These are phyloP conservation scores for Eilema depressum DNA, from an alignment of 2,888 invertebrate species.

Conservation along the genomic window DNA sequence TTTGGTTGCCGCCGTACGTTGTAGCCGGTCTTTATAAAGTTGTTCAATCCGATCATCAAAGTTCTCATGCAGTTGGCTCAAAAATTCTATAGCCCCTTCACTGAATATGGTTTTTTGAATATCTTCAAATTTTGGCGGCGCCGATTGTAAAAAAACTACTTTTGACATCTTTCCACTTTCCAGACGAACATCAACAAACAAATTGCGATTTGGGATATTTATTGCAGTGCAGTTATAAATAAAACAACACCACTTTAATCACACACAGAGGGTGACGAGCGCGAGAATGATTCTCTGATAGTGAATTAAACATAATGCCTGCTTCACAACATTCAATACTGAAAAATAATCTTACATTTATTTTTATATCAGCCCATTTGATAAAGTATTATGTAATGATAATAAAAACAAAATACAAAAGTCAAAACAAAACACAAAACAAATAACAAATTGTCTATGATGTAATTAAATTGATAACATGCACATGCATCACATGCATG, in stretches of 20 bases:
- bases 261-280: neutral
- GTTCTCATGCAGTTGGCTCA: constrained; percentile 80
- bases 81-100: constrained; percentile 85
- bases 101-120: constrained; percentile 86
- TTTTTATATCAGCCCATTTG: no score
- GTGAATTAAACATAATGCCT: neutral
- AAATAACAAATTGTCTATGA: no score
- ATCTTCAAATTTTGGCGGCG: constrained; percentile 84
- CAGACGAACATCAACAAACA: neutral
- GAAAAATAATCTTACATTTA: neutral
- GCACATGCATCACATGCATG: no score
- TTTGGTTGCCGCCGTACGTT: constrained; percentile 68
- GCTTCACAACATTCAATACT: neutral
- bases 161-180: constrained; percentile 55
- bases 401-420: no score
- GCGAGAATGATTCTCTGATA: neutral
- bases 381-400: no score
- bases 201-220: neutral
- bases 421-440: neutral
- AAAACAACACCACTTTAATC: neutral
- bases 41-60: constrained; percentile 83
- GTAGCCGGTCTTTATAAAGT: constrained; percentile 76
- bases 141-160: constrained; percentile 77
- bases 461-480: no score
- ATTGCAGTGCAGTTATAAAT: neutral